These are phyloP conservation scores for Mimachlamys varia DNA, from an alignment of 2,888 invertebrate genomes.

Conservation along the genomic window DNA sequence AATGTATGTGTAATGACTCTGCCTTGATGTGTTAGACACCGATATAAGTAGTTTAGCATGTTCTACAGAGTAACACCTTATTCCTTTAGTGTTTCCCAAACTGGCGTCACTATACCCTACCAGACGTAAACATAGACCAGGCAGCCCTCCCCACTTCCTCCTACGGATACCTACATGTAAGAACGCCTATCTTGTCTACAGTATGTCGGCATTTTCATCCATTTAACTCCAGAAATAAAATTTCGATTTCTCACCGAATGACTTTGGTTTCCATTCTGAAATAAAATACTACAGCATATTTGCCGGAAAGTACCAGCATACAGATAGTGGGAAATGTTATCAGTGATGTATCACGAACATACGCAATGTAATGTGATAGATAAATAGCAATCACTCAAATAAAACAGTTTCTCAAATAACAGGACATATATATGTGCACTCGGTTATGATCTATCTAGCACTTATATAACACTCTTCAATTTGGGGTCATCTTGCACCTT, in stretches of 20 bases:
- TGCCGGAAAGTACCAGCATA: not conserved
- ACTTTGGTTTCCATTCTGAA: conserved; percentile 13
- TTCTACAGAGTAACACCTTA: not conserved
- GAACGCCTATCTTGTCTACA: not conserved
- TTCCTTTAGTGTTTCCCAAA: not conserved
- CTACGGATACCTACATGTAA: not conserved
- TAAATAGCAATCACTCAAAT: not conserved
- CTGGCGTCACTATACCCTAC: not conserved
- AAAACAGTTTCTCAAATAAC: not conserved
- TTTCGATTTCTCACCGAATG: conserved; percentile 4
- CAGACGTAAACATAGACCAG: not conserved
- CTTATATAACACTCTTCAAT: too few species aligned
- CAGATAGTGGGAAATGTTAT: not conserved
- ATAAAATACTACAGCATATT: not conserved
- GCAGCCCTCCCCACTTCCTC: not conserved
- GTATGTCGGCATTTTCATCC: not conserved
- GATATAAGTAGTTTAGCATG: not conserved
- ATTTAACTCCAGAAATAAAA: conserved; percentile 19
- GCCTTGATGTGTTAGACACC: not conserved
- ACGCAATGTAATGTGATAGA: not conserved
- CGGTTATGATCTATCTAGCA: too few species aligned
- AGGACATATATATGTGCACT: too few species aligned
- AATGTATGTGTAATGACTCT: not conserved
- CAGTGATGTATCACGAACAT: not conserved
- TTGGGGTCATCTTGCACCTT: too few species aligned